phyloP scores from a whole-genome alignment of 2,113 vertebrate genomes.

The Thalassoma bifasciatum region DNA sequence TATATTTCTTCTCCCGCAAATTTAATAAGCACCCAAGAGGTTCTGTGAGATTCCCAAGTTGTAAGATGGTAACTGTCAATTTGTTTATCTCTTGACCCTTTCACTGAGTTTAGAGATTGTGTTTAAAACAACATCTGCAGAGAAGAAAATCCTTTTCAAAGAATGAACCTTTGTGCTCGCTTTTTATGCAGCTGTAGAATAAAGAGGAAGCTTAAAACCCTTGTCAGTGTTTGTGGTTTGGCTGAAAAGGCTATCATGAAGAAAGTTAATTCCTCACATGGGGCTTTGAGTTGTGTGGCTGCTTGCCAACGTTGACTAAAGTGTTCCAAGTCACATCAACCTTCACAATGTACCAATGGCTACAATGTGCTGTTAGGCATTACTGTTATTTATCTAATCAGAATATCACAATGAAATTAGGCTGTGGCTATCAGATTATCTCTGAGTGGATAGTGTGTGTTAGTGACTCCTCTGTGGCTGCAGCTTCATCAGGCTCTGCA shows the following conservation, averaged over 20 bases:
- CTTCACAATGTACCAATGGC: neutral
- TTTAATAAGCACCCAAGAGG: neutral
- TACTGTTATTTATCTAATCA: constrained; percentile 30
- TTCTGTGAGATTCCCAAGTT: no score
- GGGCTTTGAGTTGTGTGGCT: neutral
- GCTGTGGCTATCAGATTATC: constrained; percentile 26
- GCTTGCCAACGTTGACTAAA: neutral
- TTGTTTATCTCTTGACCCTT: neutral
- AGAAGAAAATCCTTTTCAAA: neutral
- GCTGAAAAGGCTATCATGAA: neutral
- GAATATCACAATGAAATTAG: constrained; percentile 21
- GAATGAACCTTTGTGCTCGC: neutral
- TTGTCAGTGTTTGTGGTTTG: neutral
- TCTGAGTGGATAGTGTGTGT: constrained; percentile 11
- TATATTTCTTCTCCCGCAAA: neutral
- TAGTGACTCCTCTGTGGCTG: constrained; percentile 16
- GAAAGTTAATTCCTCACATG: neutral
- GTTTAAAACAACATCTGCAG: neutral
- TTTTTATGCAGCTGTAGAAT: no score
- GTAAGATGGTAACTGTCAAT: no score
- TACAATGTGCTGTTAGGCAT: constrained; percentile 11
- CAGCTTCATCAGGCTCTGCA: constrained; percentile 15
- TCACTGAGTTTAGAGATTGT: neutral
- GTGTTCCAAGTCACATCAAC: constrained; percentile 14
- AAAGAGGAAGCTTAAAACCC: no score